phyloP scores from a whole-genome alignment of 2,797 vertebrate species.

The Lacerta bilineata region DNA sequence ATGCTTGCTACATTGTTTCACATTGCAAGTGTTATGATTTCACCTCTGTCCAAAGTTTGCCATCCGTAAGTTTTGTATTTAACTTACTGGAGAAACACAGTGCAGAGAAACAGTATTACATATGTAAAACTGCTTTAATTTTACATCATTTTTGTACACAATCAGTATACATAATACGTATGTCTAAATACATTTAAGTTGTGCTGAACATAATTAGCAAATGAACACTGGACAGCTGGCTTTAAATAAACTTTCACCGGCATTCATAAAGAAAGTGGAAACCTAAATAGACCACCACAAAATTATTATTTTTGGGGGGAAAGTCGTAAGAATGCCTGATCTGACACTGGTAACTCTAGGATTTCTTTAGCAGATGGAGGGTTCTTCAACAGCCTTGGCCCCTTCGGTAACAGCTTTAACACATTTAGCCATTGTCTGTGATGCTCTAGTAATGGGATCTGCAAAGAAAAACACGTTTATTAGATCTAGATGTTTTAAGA shows the following conservation, averaged over 20 bases:
- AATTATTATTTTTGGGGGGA: constrained; percentile 14
- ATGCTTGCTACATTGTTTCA: neutral
- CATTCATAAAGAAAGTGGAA: constrained; percentile 61
- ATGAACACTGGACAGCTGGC: constrained; percentile 53
- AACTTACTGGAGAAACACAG: constrained; percentile 5
- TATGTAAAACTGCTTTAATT: constrained; percentile 68
- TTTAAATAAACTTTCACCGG: constrained; percentile 57
- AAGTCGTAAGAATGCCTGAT: constrained; percentile 54
- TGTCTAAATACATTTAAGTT: constrained; percentile 53
- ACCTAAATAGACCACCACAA: constrained; percentile 42
- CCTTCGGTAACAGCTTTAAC: constrained; percentile 96
- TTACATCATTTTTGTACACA: constrained; percentile 77
- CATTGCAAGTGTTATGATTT: neutral
- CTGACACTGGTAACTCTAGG: constrained; percentile 20
- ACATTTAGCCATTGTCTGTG: constrained; percentile 99
- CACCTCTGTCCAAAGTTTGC: neutral
- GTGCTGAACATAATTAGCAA: constrained; percentile 63
- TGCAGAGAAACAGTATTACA: constrained; percentile 34
- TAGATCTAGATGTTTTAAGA: neutral
- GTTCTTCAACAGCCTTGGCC: constrained; percentile 92
- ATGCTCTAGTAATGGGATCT: constrained; percentile 97
- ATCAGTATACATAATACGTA: constrained; percentile 46
- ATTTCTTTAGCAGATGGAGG: constrained; percentile 89
- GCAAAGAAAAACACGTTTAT: constrained; percentile 58
- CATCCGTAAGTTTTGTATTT: neutral